These are phyloP conservation scores for Copidosoma floridanum DNA, from an alignment of 1,140 invertebrate species.

Conservation along the genomic window DNA sequence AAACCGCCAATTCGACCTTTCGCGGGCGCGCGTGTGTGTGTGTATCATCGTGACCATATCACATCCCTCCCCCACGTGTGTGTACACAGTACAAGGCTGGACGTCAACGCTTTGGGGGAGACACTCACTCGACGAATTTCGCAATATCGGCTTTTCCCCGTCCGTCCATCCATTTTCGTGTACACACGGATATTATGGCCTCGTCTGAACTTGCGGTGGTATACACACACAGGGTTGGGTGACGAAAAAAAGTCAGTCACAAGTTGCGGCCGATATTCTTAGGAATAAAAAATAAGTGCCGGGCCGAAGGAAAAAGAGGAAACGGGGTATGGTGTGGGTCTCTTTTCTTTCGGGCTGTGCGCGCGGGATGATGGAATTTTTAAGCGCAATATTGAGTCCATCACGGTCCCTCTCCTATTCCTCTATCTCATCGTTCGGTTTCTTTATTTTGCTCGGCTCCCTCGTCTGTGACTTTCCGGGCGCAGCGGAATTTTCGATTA, in stretches of 20 bases:
- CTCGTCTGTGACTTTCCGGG: constrained; percentile 1
- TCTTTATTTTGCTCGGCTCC: neutral
- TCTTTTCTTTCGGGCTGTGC: no score
- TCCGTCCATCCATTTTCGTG: constrained; percentile 5
- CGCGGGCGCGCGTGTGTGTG: no score
- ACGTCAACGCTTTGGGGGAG: neutral
- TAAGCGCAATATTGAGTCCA: constrained; percentile 18
- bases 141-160: constrained; percentile 26
- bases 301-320: no score
- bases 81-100: neutral
- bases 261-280: constrained; percentile 19
- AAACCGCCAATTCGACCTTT: neutral
- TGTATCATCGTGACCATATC: no score
- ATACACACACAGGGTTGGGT: constrained; percentile 7
- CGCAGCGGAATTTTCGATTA: neutral
- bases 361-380: constrained; percentile 14
- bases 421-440: no score
- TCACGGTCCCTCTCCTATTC: neutral
- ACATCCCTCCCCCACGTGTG: neutral
- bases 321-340: no score
- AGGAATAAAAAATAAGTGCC: constrained; percentile 22
- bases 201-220: neutral
- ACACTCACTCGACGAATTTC: constrained; percentile 20
- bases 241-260: constrained; percentile 12
- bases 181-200: neutral